Base-by-base conservation (phyloP, 2,113 vertebrate species). In the Pardalotus punctatus region DNA sequence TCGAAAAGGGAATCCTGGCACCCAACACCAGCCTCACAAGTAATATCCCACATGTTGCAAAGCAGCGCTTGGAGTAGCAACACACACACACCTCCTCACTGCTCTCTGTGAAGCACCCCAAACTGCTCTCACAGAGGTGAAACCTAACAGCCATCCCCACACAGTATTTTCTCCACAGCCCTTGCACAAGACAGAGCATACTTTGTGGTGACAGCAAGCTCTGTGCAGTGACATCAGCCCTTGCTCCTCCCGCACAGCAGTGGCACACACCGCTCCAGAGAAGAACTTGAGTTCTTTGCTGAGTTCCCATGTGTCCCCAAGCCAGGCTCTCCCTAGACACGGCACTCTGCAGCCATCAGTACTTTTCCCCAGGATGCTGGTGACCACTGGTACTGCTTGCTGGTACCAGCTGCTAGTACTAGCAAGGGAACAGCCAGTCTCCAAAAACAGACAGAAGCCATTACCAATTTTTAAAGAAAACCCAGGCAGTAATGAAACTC, bases 371-470 rank as follows among this genome's bases (percentile, higher is more conserved):
- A 35, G 4, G 18, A 50, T 3, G 11, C 12, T 47, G 5, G 21
- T 16, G 11, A 51, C 45, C 35, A 42, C 33, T 77, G 33, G 22
- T 36, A 77, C 27, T 28, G 33, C 27, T 51, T 69, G 38, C 38
- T 78, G 38, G 28, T n/a, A 38, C 54, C 22, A 15, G 23, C 24
- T 23, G 36, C 45, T 33, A 38, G 27, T 28, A 33, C 23, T 15
- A 40, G 27, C 43, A 71, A 85, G 20, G 20, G 22, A 87, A 67
- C 6, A 60, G 54, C 8, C 40, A 45, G 22, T 6, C 50, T 40
- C 42, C 64, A 64, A 58, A 84, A 67, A 47, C 0, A 7, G 12
- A 51, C 2, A 2, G 38, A 83, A 76, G 65, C 14, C 0, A 1
- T 35, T 76, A 17, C 11, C 3, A 33, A 4, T 19, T 66, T 86